Conservation (phyloP, 2,113 vertebrate genomes). For the Mungos mungo region DNA sequence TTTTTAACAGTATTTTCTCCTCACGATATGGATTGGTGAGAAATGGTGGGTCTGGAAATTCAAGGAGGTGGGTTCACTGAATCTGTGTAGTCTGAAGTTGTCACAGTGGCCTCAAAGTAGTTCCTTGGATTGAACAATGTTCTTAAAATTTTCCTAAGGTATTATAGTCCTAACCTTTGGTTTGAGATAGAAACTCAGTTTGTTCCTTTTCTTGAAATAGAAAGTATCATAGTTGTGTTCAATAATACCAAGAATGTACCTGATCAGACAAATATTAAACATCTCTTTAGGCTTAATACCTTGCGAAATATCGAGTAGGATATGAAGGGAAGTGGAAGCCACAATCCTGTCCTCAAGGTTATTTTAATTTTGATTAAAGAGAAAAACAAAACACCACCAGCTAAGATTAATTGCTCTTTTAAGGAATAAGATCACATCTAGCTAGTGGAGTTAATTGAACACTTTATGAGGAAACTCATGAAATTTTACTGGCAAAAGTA, state of each 20-base stretch:
- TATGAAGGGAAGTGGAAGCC: neutral
- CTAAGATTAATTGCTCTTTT: constrained; percentile 24
- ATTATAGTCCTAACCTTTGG: neutral
- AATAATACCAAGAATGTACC: neutral
- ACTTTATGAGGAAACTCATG: constrained; percentile 48
- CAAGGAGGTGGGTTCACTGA: neutral
- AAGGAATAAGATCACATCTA: constrained; percentile 45
- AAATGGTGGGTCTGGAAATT: neutral
- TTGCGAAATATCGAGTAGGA: neutral
- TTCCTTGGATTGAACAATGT: neutral
- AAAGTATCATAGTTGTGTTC: neutral
- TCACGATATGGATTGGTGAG: neutral
- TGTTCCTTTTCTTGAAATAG: neutral
- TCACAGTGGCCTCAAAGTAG: neutral
- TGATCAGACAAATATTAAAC: neutral
- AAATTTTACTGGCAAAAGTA: constrained; percentile 56
- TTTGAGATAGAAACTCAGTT: neutral
- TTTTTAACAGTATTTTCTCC: neutral
- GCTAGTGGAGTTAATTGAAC: constrained; percentile 44
- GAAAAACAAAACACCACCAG: neutral
- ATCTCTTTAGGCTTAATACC: neutral
- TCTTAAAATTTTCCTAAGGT: neutral
- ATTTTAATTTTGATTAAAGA: constrained; percentile 23
- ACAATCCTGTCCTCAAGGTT: neutral
- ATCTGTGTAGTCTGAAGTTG: neutral